Evolutionary conservation across 2,888 invertebrate genomes (phyloP), one percentile per base, ranked within the genome.

Genomic region (Drosophila vallismaia): DNA sequence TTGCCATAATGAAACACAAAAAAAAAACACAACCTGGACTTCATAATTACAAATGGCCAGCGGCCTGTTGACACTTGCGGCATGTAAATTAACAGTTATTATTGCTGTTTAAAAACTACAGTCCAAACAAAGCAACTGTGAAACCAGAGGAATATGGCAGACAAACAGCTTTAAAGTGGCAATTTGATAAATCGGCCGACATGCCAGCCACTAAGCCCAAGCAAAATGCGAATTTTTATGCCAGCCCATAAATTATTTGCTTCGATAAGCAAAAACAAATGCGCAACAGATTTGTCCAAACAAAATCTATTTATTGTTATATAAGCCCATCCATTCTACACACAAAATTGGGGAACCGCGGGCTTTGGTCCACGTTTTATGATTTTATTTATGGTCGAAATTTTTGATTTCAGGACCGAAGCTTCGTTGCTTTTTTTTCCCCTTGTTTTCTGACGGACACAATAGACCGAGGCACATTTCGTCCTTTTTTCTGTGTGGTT

Each of bases 1-100:
- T 2, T 19, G 19, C 19, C 19, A 56, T 28, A 46, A 52, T 60
- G 40, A 26, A 46, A 49, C 56, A 31, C 24, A 8, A 24, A 59
- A 44, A 49, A 46, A 24, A 49, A 31, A 19, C 29, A 46, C 26
- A 64, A 36, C 51, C 55, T 64, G 69, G 7, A 53, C 33, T 26
- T 45, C 73, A 75, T 84, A 81, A 84, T 81, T 85, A 74, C 75
- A 74, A 74, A 77, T 74, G 75, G 69, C 85, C 75, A 59, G 28
- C 77, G 77, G 85, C 69, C 82, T 75, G 70, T 82, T 82, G 82
- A 82, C 85, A 82, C 82, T 75, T 75, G 71, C 76, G 60, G 73
- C 76, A 73, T 84, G 86, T 86, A 84, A 84, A 84, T 86, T 80
- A 83, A 73, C 68, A 75, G 73, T 75, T 78, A 74, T 80, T 86